A percentile compares a stretch with the other conserved stretches of the same genome.
These are phyloP conservation scores for Anguilla marmorata DNA, from an alignment of 2,797 vertebrate species.

Conservation along the genomic window DNA sequence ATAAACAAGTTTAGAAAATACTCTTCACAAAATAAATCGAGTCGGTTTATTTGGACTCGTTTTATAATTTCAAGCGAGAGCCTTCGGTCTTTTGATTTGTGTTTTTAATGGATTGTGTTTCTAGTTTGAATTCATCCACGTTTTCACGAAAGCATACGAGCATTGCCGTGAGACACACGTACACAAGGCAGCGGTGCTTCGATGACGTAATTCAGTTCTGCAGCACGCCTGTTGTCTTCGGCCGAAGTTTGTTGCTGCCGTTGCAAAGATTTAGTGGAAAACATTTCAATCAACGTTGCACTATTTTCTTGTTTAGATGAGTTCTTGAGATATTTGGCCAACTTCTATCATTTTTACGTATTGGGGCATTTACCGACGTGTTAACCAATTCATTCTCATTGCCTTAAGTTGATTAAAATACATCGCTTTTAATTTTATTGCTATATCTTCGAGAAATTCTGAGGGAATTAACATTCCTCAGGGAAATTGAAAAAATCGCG, in stretches of 20 bases:
- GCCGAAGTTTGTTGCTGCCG: background rate
- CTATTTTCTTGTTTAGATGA: background rate
- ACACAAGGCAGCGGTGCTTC: slow-evolving; percentile 12
- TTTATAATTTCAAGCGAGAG: background rate
- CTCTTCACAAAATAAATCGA: background rate
- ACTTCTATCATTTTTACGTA: background rate
- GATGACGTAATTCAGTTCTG: slow-evolving; percentile 38
- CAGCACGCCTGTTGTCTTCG: slow-evolving; percentile 25
- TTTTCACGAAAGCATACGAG: background rate
- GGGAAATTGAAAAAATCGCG: background rate
- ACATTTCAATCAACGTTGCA: background rate
- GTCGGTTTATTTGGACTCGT: background rate
- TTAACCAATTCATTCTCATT: background rate
- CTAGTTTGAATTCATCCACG: too few species aligned
- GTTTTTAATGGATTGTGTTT: too few species aligned
- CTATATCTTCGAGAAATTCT: background rate
- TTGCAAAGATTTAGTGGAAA: background rate
- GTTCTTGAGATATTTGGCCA: background rate
- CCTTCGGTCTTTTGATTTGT: background rate
- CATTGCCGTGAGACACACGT: slow-evolving; percentile 11
- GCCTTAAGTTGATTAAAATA: background rate
- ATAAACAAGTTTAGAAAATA: background rate
- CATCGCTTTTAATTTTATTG: background rate
- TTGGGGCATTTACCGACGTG: background rate
- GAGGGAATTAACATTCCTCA: background rate